These are phyloP conservation scores for Ranitomeya imitator DNA, from an alignment of 2,113 vertebrate species.

Conservation along the genomic window DNA sequence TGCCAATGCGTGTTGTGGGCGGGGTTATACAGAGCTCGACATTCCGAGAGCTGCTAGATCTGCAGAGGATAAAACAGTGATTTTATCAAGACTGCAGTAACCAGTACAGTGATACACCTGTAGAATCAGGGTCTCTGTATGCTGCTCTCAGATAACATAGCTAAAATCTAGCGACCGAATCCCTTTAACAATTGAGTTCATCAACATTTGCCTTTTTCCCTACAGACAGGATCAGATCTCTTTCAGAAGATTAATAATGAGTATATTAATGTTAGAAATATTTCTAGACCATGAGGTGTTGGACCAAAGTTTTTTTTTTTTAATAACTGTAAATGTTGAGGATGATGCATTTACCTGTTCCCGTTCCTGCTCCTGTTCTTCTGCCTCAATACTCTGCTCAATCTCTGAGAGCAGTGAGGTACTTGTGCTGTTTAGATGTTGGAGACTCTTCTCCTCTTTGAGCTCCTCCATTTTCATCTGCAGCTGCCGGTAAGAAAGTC, in stretches of 20 bases:
- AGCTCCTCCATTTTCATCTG: conserved; percentile 86
- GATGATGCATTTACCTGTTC: conserved; percentile 81
- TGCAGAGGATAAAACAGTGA: too few relatives aligned
- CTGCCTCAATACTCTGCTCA: conserved; percentile 98
- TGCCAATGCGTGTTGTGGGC: too few relatives aligned
- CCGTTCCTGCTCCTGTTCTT: conserved; percentile 94
- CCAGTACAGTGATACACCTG: too few relatives aligned
- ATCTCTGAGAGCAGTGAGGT: conserved; percentile 93
- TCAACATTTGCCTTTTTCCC: too few relatives aligned
- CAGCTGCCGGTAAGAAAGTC: conserved; percentile 87
- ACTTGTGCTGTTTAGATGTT: conserved; percentile 81
- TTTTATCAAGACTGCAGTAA: too few relatives aligned
- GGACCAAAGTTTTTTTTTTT: not conserved
- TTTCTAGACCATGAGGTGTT: not conserved
- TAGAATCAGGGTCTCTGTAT: too few relatives aligned
- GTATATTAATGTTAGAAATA: not conserved
- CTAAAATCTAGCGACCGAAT: too few relatives aligned
- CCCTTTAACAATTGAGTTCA: too few relatives aligned
- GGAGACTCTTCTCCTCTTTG: conserved; percentile 86
- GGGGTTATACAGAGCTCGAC: too few relatives aligned
- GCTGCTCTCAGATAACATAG: too few relatives aligned
- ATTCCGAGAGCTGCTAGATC: too few relatives aligned
- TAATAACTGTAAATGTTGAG: not conserved
- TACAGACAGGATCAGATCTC: too few relatives aligned
- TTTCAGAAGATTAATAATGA: not conserved